A percentile compares a stretch with the other conserved stretches of the same genome.
These are phyloP conservation scores for Caiman crocodilus DNA, from an alignment of 2,797 vertebrate species.

Conservation along the genomic window DNA sequence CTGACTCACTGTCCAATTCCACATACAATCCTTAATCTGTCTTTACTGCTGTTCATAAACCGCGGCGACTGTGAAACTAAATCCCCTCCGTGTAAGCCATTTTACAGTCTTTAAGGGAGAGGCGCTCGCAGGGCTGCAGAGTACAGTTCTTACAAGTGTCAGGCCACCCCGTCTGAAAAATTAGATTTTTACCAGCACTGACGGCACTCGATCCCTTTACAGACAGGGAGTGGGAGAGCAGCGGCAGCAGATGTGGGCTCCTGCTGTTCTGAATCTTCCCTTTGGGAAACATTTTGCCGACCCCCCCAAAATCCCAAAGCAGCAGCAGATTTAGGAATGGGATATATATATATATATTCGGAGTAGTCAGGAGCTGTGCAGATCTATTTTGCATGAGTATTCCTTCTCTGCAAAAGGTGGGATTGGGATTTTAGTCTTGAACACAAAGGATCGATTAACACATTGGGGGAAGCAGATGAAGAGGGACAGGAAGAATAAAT, in stretches of 20 bases:
- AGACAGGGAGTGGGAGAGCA: neutral
- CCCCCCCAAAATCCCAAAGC: too few relatives aligned
- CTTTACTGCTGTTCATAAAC: neutral
- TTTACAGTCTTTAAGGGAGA: neutral
- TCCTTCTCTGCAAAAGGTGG: neutral
- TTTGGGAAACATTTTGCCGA: neutral
- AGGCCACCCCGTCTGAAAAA: neutral
- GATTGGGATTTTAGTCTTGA: neutral
- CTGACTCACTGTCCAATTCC: accelerated
- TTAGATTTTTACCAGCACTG: neutral
- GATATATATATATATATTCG: neutral
- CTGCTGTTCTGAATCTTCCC: neutral
- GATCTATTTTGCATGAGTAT: neutral
- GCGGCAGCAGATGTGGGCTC: accelerated
- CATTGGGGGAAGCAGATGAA: neutral
- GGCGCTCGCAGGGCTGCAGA: neutral
- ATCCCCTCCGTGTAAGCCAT: neutral
- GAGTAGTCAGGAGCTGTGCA: neutral
- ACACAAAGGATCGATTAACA: neutral
- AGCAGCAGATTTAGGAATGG: too few relatives aligned
- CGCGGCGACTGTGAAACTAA: neutral
- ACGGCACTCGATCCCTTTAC: neutral
- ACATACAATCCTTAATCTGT: accelerated
- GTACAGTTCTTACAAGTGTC: accelerated
- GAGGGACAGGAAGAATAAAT: neutral